A percentile compares a stretch with the other conserved stretches of the same genome.
These are phyloP conservation scores for Nycticryphes semicollaris DNA, from an alignment of 2,113 vertebrate genomes.

Conservation along the genomic window DNA sequence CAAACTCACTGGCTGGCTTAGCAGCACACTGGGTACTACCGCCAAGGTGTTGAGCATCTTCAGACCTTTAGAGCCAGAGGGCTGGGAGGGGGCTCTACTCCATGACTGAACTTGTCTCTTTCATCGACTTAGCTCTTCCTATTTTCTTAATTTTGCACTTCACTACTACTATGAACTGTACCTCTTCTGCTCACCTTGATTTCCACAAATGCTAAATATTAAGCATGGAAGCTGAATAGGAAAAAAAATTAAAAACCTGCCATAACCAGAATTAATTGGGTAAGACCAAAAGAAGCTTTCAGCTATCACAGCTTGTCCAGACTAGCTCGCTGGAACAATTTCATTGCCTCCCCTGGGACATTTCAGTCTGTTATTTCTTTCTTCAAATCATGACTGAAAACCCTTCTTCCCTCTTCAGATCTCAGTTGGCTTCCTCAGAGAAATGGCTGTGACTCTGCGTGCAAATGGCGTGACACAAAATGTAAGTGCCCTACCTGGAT, in stretches of 20 bases:
- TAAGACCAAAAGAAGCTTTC: neutral
- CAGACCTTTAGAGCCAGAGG: neutral
- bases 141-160: neutral
- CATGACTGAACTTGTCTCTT: neutral
- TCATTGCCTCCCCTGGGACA: neutral
- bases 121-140: neutral
- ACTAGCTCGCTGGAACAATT: neutral
- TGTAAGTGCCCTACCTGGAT: neutral
- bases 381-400: conserved; percentile 27
- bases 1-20: neutral
- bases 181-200: neutral
- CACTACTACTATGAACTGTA: neutral
- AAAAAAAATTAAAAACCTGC: neutral
- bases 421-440: neutral
- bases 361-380: neutral
- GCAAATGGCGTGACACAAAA: neutral
- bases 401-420: conserved; percentile 6
- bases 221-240: neutral
- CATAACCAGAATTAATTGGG: neutral
- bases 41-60: neutral
- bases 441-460: neutral
- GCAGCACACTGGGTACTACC: neutral
- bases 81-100: neutral
- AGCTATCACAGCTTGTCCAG: neutral
- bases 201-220: neutral